Evolutionary conservation across 2,113 vertebrate genomes (phyloP).

Genomic region (Campylomormyrus numenius): DNA sequence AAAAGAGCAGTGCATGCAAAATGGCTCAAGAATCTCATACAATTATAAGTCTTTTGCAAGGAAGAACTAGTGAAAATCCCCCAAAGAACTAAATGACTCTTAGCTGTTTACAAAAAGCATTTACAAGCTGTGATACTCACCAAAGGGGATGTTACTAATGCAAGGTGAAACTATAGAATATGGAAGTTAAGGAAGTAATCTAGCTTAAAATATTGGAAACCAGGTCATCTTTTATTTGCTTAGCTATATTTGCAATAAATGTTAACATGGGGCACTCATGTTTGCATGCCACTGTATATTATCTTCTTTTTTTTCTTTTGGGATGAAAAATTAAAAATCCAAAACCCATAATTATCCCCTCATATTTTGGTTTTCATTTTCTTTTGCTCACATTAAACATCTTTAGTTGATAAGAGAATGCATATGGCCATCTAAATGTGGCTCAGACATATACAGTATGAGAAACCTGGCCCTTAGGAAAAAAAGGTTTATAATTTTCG

Average conservation of each 20-base stretch:
- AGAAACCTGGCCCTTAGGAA: neutral
- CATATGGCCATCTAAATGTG: neutral
- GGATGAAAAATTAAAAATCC: neutral
- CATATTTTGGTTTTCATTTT: neutral
- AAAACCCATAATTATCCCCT: neutral
- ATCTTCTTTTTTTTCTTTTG: neutral
- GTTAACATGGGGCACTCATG: no score
- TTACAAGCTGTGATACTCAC: neutral
- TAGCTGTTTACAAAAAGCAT: neutral
- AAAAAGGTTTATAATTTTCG: neutral
- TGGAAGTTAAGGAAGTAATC: neutral
- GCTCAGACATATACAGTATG: neutral
- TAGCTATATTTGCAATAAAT: no score
- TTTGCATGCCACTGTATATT: no score
- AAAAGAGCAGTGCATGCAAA: neutral
- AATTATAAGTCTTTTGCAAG: neutral
- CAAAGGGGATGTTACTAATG: neutral
- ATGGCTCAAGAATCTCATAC: neutral
- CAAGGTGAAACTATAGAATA: neutral
- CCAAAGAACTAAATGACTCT: neutral
- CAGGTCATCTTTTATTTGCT: neutral
- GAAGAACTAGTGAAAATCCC: neutral
- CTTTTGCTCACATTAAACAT: neutral
- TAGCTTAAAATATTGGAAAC: neutral
- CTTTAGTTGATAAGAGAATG: neutral